Percentiles rank a stretch among this genome's conserved stretches.
phyloP scores from a whole-genome alignment of 64 coral and sea anemone species.

The Acropora yongei region DNA sequence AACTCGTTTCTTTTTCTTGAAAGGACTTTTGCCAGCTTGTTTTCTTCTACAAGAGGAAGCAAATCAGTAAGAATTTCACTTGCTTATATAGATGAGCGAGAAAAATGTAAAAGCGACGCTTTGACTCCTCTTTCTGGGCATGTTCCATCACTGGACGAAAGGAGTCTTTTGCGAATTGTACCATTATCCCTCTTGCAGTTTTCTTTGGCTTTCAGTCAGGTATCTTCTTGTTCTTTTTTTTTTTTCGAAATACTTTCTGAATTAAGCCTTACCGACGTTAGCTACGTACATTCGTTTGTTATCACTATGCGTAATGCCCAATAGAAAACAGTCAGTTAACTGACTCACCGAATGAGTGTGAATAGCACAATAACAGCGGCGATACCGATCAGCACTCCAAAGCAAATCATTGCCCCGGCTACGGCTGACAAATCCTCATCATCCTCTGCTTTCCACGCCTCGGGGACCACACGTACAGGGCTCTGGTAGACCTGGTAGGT shows the following conservation, averaged over 20 bases:
- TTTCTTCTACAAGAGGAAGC: slow-evolving; percentile 11
- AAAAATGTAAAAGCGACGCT: not conserved
- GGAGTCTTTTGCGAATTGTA: too few species aligned
- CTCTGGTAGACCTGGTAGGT: slow-evolving; percentile 39
- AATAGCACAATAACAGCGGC: slow-evolving; percentile 79
- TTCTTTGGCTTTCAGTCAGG: too few species aligned
- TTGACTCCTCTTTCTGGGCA: too few species aligned
- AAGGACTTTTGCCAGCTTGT: slow-evolving; percentile 3
- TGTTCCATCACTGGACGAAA: too few species aligned
- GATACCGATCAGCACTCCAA: slow-evolving; percentile 76
- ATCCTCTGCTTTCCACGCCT: not conserved
- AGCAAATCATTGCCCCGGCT: slow-evolving; percentile 73
- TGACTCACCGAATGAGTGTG: slow-evolving; percentile 73
- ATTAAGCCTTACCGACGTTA: too few species aligned
- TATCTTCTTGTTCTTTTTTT: too few species aligned
- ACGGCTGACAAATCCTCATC: slow-evolving; percentile 50
- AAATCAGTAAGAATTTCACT: too few species aligned
- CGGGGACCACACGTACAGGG: not conserved
- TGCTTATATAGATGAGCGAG: too few species aligned
- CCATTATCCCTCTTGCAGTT: too few species aligned
- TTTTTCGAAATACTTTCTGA: too few species aligned
- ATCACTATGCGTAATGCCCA: not conserved
- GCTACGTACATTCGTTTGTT: too few species aligned
- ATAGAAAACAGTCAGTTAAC: not conserved
- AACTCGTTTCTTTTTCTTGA: slow-evolving; percentile 48